These are phyloP conservation scores for Drosophila emarginata DNA, from an alignment of 2,888 invertebrate genomes.

Conservation along the genomic window DNA sequence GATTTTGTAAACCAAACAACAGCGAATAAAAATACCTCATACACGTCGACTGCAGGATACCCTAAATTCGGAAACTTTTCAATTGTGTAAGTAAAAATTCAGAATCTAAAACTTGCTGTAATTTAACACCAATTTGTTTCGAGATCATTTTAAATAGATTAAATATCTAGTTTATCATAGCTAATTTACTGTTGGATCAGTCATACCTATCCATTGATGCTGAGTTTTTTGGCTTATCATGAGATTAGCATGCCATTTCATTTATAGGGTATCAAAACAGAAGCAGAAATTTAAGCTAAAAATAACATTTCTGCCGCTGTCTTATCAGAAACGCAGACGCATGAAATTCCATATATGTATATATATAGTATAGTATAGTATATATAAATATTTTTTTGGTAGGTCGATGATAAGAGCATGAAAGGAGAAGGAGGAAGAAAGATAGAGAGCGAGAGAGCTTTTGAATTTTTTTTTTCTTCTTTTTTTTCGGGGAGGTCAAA, in stretches of 20 bases:
- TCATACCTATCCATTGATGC: background rate
- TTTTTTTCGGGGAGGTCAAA: conserved; percentile 5
- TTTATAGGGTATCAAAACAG: background rate
- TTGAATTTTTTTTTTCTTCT: background rate
- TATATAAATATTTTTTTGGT: conserved; percentile 5
- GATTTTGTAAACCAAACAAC: conserved; percentile 3
- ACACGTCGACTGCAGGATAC: background rate
- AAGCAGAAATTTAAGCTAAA: conserved; percentile 14
- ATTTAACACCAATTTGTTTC: too few relatives aligned
- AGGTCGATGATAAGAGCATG: conserved; percentile 3
- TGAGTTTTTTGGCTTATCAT: too few relatives aligned
- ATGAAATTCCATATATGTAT: conserved; percentile 7
- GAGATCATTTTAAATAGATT: too few relatives aligned
- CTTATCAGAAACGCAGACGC: conserved; percentile 14
- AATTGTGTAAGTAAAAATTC: too few relatives aligned
- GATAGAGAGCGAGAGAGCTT: background rate
- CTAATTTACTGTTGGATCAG: too few relatives aligned
- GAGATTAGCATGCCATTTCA: background rate
- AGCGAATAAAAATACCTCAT: background rate
- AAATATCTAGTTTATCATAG: too few relatives aligned
- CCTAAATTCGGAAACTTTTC: background rate
- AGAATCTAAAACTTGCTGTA: background rate
- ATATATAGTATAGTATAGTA: background rate
- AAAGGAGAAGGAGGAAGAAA: background rate
- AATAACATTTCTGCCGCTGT: conserved; percentile 14